These are phyloP conservation scores for Crotalus horridus DNA, from an alignment of 2,113 vertebrate species.

Conservation along the genomic window DNA sequence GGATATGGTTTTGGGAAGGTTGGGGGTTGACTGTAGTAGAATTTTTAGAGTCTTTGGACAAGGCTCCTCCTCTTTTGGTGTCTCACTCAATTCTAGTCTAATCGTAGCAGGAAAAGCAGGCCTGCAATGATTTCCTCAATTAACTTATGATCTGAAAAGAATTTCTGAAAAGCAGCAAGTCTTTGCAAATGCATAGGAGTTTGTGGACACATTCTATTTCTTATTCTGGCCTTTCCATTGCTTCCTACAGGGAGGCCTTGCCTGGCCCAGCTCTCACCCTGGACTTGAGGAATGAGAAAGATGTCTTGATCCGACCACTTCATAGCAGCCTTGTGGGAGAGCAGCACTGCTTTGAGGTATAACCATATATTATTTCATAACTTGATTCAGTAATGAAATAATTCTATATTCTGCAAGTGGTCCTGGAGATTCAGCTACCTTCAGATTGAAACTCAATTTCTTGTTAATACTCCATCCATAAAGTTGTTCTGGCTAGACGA, in stretches of 20 bases:
- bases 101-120: background rate
- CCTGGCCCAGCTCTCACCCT: slow-evolving; percentile 65
- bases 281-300: slow-evolving; percentile 77
- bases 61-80: background rate
- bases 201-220: background rate
- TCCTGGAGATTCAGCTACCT: background rate
- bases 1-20: background rate
- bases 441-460: background rate
- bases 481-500: background rate
- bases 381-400: background rate
- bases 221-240: background rate
- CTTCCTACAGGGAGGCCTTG: background rate
- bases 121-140: background rate
- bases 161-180: background rate
- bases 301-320: slow-evolving; percentile 80
- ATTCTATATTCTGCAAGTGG: background rate
- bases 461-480: background rate
- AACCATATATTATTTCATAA: background rate
- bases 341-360: slow-evolving; percentile 90
- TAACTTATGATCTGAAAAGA: background rate
- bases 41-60: too few species aligned
- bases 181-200: background rate
- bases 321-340: slow-evolving; percentile 90
- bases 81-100: background rate
- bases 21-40: background rate